Evolutionary conservation across 2,888 invertebrate species (phyloP).

Genomic region (Macaria liturata): DNA sequence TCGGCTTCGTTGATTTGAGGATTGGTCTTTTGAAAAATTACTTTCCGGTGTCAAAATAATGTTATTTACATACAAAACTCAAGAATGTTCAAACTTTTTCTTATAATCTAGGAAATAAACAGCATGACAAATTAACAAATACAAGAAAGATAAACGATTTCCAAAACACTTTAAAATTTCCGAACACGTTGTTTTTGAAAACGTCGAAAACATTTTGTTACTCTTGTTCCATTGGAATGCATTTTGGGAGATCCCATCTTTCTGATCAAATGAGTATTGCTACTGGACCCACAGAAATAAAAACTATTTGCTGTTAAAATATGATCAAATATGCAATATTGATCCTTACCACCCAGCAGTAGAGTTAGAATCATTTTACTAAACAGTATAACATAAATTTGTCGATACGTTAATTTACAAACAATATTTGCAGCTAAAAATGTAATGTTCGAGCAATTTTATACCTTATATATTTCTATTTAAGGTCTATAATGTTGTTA

Average conservation of each 20-base stretch:
- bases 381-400: no score
- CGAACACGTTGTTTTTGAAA: conserved; percentile 24
- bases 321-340: no score
- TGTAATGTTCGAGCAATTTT: neutral
- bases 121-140: conserved; percentile 14
- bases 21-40: no score
- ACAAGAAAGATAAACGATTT: conserved; percentile 9
- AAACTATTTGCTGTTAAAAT: neutral
- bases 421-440: neutral
- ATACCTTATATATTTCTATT: neutral
- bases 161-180: conserved; percentile 8
- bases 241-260: conserved; percentile 66
- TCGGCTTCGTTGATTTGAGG: no score
- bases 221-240: conserved; percentile 63
- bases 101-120: no score
- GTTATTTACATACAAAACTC: no score
- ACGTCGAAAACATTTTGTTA: conserved; percentile 42
- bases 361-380: no score
- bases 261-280: conserved; percentile 66
- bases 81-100: no score
- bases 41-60: no score
- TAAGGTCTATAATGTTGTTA: neutral
- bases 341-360: no score
- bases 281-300: conserved; percentile 53
- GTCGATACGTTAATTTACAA: no score